These are phyloP conservation scores for Acrobasis suavella DNA, from an alignment of 2,888 invertebrate genomes.

Conservation along the genomic window DNA sequence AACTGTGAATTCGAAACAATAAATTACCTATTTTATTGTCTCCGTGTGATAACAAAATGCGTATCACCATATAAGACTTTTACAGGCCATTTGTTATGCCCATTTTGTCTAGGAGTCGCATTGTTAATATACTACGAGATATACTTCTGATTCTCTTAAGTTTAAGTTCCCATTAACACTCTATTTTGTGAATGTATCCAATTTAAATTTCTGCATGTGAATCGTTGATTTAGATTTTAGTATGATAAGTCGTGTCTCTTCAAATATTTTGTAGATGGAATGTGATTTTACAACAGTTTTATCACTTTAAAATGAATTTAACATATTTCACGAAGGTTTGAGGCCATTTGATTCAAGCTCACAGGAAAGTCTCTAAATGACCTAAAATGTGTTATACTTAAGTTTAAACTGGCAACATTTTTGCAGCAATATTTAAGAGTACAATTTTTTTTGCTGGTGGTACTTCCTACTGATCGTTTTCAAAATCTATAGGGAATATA, in stretches of 20 bases:
- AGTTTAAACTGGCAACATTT: too few species aligned
- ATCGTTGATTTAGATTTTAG: slow-evolving; percentile 2
- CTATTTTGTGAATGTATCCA: neutral
- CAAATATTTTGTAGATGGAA: neutral
- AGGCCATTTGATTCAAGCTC: neutral
- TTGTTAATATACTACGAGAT: slow-evolving; percentile 1
- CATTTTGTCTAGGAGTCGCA: neutral
- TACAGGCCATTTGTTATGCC: slow-evolving; percentile 20
- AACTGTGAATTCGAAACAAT: slow-evolving; percentile 19
- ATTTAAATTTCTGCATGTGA: slow-evolving; percentile 10
- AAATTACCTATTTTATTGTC: slow-evolving; percentile 23
- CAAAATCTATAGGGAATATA: too few species aligned
- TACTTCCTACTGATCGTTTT: too few species aligned
- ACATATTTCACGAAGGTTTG: neutral
- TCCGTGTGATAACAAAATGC: slow-evolving; percentile 20
- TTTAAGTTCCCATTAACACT: slow-evolving; percentile 11
- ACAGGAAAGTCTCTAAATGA: too few species aligned
- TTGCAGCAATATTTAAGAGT: too few species aligned
- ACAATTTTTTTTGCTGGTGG: too few species aligned
- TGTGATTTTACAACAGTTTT: neutral
- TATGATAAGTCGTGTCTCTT: slow-evolving; percentile 3
- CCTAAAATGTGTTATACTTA: too few species aligned
- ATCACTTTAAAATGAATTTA: neutral
- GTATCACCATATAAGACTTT: slow-evolving; percentile 21
- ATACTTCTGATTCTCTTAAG: slow-evolving; percentile 8